A percentile compares a stretch with the other conserved stretches of the same genome.
Conservation (phyloP, 2,888 invertebrate species). For the Callyntrura guangdongensis region DNA sequence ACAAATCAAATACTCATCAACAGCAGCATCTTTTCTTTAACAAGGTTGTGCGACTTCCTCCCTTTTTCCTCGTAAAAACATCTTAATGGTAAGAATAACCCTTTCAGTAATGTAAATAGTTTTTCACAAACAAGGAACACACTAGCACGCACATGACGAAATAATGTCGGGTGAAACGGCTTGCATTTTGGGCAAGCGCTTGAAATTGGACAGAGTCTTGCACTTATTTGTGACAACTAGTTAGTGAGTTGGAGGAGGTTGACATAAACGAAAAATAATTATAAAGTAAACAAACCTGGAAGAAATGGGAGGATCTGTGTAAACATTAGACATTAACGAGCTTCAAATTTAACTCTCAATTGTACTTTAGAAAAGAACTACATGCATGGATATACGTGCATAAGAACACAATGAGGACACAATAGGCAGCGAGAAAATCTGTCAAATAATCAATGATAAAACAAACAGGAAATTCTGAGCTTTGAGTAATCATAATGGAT, state of each 20-base stretch:
- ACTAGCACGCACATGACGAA: constrained; percentile 41
- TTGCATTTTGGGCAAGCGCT: too few species aligned
- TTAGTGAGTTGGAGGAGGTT: background rate
- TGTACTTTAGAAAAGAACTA: too few species aligned
- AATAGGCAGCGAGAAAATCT: background rate
- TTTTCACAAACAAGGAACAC: constrained; percentile 13
- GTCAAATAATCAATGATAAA: constrained; percentile 36
- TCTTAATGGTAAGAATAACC: constrained; percentile 49
- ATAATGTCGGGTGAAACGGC: too few species aligned
- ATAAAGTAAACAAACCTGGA: constrained; percentile 71
- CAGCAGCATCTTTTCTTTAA: constrained; percentile 56
- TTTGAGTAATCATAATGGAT: constrained; percentile 58
- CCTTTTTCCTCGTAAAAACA: background rate
- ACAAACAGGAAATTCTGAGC: constrained; percentile 63
- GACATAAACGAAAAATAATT: constrained; percentile 72
- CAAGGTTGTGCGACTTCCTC: constrained; percentile 77
- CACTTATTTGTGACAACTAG: constrained; percentile 58
- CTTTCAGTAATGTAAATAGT: constrained; percentile 33
- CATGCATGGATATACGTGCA: background rate
- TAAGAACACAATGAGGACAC: background rate
- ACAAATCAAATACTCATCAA: constrained; percentile 75
- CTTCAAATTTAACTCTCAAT: constrained; percentile 11
- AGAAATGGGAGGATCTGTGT: constrained; percentile 60
- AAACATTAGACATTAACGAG: constrained; percentile 68
- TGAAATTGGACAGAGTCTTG: constrained; percentile 26